Conservation (phyloP, 2,113 vertebrate genomes). For the Colius striatus region DNA sequence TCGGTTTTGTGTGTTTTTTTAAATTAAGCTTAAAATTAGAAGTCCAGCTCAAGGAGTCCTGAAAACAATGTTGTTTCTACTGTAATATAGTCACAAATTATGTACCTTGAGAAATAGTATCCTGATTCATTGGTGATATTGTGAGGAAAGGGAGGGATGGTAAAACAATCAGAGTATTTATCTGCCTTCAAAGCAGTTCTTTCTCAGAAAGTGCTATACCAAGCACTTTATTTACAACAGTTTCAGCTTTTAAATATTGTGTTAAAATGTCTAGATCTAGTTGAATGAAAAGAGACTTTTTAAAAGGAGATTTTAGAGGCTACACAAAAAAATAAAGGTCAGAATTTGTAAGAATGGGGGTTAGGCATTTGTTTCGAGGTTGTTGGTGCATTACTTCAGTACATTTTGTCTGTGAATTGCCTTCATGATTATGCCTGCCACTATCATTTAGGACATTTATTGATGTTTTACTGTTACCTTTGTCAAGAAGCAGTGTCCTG, state of each 20-base stretch:
- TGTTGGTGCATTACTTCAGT: not conserved
- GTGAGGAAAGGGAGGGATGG: not conserved
- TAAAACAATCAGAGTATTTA: not conserved
- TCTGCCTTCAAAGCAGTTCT: not conserved
- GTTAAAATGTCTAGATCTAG: not conserved
- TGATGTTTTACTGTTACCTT: not conserved
- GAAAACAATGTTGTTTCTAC: not conserved
- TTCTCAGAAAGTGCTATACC: not conserved
- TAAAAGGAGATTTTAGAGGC: not conserved
- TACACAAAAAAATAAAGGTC: not conserved
- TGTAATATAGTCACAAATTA: not conserved
- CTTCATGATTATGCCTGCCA: not conserved
- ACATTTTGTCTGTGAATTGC: not conserved
- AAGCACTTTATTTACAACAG: not conserved
- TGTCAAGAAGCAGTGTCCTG: not conserved
- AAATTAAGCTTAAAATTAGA: not conserved
- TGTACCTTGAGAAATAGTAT: not conserved
- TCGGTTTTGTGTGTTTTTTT: too few relatives aligned
- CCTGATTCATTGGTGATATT: not conserved
- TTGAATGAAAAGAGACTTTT: not conserved
- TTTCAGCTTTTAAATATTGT: not conserved
- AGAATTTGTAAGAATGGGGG: not conserved
- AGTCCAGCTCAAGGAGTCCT: not conserved
- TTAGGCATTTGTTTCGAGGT: not conserved
- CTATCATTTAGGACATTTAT: slow-evolving; percentile 2